Conservation (phyloP, 2,888 invertebrate genomes). For the Standfussiana lucernea region DNA sequence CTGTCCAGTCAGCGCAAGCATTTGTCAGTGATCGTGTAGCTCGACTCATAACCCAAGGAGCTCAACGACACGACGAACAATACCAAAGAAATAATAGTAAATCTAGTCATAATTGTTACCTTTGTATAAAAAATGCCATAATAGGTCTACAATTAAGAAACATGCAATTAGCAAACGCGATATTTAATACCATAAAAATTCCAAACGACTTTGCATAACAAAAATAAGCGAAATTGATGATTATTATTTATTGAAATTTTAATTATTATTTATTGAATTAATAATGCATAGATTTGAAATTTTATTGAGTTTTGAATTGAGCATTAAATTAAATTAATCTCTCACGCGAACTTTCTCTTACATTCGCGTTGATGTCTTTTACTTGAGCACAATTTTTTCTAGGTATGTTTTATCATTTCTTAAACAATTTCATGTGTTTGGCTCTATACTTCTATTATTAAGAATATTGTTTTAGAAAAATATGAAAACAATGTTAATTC, state of each 20-base stretch:
- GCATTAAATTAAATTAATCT: constrained; percentile 19
- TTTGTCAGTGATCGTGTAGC: too few species aligned
- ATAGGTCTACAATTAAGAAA: constrained; percentile 29
- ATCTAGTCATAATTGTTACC: background rate
- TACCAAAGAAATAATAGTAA: too few species aligned
- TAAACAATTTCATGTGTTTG: background rate
- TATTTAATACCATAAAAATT: constrained; percentile 48
- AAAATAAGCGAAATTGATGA: constrained; percentile 19
- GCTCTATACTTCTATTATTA: too few species aligned
- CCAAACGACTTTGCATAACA: constrained; percentile 40
- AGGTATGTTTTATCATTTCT: background rate
- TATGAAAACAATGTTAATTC: background rate
- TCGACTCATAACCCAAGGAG: too few species aligned
- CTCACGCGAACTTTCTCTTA: constrained; percentile 59
- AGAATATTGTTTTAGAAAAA: background rate
- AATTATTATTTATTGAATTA: constrained; percentile 36
- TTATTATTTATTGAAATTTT: constrained; percentile 39
- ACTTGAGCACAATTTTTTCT: constrained; percentile 55
- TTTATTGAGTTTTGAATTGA: too few species aligned
- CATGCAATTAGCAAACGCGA: constrained; percentile 34
- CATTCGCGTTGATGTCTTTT: constrained; percentile 77
- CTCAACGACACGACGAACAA: too few species aligned
- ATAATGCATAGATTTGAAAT: background rate
- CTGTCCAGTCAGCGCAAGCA: too few species aligned
- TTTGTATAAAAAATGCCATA: background rate